A percentile compares a stretch with the other conserved stretches of the same genome.
Evolutionary conservation across 2,888 invertebrate species (phyloP).

Genomic region (Anodontia alba): DNA sequence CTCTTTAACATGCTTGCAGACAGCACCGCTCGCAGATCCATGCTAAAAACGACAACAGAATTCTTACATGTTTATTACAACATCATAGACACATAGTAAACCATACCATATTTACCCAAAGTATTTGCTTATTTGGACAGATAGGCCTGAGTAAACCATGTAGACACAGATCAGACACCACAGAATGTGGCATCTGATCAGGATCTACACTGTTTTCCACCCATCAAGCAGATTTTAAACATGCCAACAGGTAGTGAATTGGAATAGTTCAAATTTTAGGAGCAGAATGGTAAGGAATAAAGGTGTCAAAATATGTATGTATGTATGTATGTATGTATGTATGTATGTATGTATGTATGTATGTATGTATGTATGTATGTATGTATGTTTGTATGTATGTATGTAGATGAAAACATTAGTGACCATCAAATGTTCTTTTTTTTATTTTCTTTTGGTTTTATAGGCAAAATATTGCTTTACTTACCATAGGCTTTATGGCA

Average conservation of each 20-base stretch:
- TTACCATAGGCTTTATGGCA: slow-evolving; percentile 77
- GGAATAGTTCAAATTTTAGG: too few species aligned
- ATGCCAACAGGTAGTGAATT: neutral
- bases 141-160: too few species aligned
- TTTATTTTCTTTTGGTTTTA: too few species aligned
- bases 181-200: too few species aligned
- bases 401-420: too few species aligned
- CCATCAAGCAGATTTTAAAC: neutral
- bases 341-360: slow-evolving; percentile 2
- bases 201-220: too few species aligned
- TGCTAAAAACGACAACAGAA: slow-evolving; percentile 71
- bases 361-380: neutral
- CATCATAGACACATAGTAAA: neutral
- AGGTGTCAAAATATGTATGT: neutral
- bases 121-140: too few species aligned
- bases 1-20: slow-evolving; percentile 77
- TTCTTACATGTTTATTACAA: too few species aligned
- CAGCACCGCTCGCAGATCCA: slow-evolving; percentile 83
- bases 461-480: slow-evolving; percentile 28
- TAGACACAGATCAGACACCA: too few species aligned
- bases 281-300: neutral
- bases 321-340: slow-evolving; percentile 5
- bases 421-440: too few species aligned
- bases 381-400: neutral
- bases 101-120: too few species aligned